These are phyloP conservation scores for Crotalus adamanteus DNA, from an alignment of 2,797 vertebrate genomes.

Conservation along the genomic window DNA sequence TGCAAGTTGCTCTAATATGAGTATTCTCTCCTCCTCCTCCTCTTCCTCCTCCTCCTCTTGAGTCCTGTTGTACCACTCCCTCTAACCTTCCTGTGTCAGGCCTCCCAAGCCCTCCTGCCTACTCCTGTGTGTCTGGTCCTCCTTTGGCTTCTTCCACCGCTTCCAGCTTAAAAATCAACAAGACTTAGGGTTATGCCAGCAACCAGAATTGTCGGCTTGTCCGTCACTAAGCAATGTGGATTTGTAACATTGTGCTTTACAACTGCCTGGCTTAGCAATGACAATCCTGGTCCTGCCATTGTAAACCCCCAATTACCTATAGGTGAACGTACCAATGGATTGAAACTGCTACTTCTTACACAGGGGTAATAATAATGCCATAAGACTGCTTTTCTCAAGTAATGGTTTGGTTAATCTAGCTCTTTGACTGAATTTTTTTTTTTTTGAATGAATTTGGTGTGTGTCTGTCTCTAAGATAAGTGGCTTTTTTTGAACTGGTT, in stretches of 20 bases:
- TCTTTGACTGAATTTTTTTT: background rate
- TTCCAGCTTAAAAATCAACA: background rate
- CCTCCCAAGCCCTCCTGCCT: background rate
- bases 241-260: background rate
- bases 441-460: background rate
- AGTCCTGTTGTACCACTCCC: background rate
- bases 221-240: background rate
- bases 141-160: background rate
- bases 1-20: background rate
- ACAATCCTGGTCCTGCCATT: background rate
- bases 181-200: background rate
- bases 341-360: too few species aligned
- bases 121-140: background rate
- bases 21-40: background rate
- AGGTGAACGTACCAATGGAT: background rate
- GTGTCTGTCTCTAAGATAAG: too few species aligned
- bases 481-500: background rate
- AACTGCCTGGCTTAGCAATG: background rate
- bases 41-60: too few species aligned
- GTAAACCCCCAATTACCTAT: background rate
- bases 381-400: background rate
- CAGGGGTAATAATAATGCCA: background rate
- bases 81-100: background rate
- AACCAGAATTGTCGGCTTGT: background rate
- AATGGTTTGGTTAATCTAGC: background rate